A percentile compares a stretch with the other conserved stretches of the same genome.
Conservation (phyloP, 1,140 invertebrate species). For the roundworm (Caenorhabditis elegans) region DNA sequence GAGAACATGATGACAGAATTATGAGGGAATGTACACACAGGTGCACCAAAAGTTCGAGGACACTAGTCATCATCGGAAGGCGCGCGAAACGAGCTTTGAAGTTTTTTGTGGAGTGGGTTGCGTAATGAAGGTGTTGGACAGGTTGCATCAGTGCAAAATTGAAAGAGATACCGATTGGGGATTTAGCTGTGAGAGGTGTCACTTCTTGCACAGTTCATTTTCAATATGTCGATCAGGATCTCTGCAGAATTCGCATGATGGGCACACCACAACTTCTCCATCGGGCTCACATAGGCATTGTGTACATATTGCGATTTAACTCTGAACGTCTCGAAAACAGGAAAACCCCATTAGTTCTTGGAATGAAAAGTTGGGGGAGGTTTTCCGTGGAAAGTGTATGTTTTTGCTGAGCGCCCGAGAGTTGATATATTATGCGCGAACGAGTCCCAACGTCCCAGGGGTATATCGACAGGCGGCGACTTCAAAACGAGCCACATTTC, state of each 20-base stretch:
- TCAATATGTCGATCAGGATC: no score
- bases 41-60: slow-evolving; percentile 27
- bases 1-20: slow-evolving; percentile 27
- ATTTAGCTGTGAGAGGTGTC: no score
- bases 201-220: no score
- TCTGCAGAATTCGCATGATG: no score
- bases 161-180: background rate
- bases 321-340: no score
- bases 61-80: background rate
- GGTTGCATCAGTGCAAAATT: background rate
- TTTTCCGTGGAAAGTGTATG: background rate
- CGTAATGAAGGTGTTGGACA: background rate
- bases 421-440: slow-evolving; percentile 31
- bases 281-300: no score
- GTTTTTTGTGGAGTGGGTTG: slow-evolving; percentile 9
- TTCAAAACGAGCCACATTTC: slow-evolving; percentile 31
- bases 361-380: no score
- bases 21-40: slow-evolving; percentile 16
- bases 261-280: no score
- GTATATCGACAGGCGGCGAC: background rate
- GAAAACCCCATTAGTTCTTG: no score
- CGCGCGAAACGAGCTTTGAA: background rate
- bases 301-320: no score
- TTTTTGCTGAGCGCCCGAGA: background rate
- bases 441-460: slow-evolving; percentile 12